Evolutionary conservation across 2,888 invertebrate species (phyloP), one percentile per base, ranked within the genome.

Genomic region (Ophioninae sp.): DNA sequence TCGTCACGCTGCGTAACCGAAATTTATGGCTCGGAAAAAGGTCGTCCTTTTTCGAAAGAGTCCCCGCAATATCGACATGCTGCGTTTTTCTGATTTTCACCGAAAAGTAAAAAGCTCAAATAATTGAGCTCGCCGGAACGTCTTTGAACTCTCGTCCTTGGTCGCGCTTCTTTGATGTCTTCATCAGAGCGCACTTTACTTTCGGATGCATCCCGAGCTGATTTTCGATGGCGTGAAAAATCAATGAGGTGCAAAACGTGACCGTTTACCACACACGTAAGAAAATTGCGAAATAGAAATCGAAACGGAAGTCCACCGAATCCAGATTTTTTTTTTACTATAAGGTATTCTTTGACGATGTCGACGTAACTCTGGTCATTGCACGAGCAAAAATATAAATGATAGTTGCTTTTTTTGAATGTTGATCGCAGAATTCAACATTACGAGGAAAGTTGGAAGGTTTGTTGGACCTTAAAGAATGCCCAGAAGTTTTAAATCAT

Each of bases 1-100:
- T 88, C 87, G 88, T 90, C 89, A 89, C 89, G 88, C 88, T 89
- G 88, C 63, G 30, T 87, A 86, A 88, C 79, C 85, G 87, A 89
- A 89, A 91, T 79, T 73, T 82, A 79, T 82, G 22, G 51, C 61
- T 63, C 17, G 13, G 64, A 64, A 64, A 65, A 65, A 39, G 9
- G 8, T n/a, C 9, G 56, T 58, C n/a, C 30, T 30, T 51, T 37
- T 3, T 56, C 3, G 9, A 51, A 9, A 9, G 17, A 30, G 30
- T 56, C 51, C 8, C 20, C 58, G 69, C 58, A 51, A 22, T 23
- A 13, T 41, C 61, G 44, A 63, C 39, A 37, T 61, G 22, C 10
- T 44, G 13, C 63, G 23, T 63, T 30, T 41, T 20, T 10, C 64
- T 23, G 9, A 5, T 30, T 63, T 64, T 64, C 64, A 1, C 17